Percentiles rank a stretch among this genome's conserved stretches.
Conservation (phyloP, 2,888 invertebrate genomes). For the Meiosimyza platycephala region DNA sequence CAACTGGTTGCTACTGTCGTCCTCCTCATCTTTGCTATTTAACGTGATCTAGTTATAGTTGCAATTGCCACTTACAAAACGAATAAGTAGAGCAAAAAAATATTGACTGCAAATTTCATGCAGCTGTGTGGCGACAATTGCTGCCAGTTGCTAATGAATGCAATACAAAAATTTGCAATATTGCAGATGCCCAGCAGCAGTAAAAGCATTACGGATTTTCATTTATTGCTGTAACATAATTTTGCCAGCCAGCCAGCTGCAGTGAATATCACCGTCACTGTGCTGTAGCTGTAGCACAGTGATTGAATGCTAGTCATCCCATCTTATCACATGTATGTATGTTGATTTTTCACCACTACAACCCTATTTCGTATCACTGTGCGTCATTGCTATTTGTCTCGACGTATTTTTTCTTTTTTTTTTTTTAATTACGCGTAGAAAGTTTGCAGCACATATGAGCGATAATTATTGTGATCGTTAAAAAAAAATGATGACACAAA, state of each 20-base stretch:
- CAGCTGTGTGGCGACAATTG: constrained; percentile 39
- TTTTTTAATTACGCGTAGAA: constrained; percentile 37
- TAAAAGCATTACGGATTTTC: constrained; percentile 1
- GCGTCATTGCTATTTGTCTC: too few relatives aligned
- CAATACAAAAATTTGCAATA: neutral
- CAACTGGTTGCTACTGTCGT: constrained; percentile 17
- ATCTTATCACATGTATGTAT: neutral
- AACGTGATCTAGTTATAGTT: constrained; percentile 37
- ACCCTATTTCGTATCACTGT: too few relatives aligned
- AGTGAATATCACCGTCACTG: neutral
- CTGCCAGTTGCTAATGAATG: neutral
- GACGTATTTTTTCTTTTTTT: too few relatives aligned
- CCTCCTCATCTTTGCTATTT: constrained; percentile 15
- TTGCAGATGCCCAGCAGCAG: constrained; percentile 22
- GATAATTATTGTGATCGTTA: constrained; percentile 30
- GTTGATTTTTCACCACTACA: too few relatives aligned
- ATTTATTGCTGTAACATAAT: constrained; percentile 17
- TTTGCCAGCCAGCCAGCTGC: neutral
- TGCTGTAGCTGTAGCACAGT: neutral
- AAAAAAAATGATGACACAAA: neutral
- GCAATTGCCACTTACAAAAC: neutral
- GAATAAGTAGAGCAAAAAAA: neutral
- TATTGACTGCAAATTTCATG: constrained; percentile 38
- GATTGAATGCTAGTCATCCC: neutral
- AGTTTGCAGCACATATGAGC: constrained; percentile 26